These are phyloP conservation scores for Synanceia verrucosa DNA, from an alignment of 2,797 vertebrate genomes.

Conservation along the genomic window DNA sequence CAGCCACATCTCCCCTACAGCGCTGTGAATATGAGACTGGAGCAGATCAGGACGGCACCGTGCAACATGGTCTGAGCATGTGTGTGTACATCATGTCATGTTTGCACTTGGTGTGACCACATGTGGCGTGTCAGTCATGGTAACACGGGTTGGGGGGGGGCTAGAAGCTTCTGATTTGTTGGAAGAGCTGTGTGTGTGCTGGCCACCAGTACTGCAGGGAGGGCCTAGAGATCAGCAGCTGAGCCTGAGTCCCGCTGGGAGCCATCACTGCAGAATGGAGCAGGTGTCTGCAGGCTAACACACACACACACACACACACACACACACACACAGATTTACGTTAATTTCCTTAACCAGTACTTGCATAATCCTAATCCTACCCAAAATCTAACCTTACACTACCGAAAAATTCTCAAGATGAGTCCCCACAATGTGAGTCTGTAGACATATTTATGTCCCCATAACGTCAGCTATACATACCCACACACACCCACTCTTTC, in stretches of 20 bases:
- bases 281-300: constrained; percentile 79
- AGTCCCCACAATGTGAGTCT: no score
- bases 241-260: constrained; percentile 81
- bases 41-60: neutral
- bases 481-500: constrained; percentile 43
- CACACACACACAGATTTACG: constrained; percentile 24
- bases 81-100: constrained; percentile 55
- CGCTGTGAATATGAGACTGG: constrained; percentile 1
- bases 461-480: no score
- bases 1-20: constrained; percentile 22
- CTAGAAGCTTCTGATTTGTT: constrained; percentile 59
- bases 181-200: constrained; percentile 32
- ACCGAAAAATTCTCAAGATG: no score
- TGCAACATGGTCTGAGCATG: constrained; percentile 22
- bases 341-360: no score
- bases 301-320: constrained; percentile 36
- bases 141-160: constrained; percentile 48
- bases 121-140: constrained; percentile 71
- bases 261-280: constrained; percentile 81
- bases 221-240: constrained; percentile 83
- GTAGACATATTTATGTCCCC: no score
- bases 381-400: no score
- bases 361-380: no score
- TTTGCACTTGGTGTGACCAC: constrained; percentile 73
- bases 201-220: constrained; percentile 80